A percentile compares a stretch with the other conserved stretches of the same genome.
phyloP scores from a whole-genome alignment of 2,797 vertebrate genomes.

The Enteromius treurensis region DNA sequence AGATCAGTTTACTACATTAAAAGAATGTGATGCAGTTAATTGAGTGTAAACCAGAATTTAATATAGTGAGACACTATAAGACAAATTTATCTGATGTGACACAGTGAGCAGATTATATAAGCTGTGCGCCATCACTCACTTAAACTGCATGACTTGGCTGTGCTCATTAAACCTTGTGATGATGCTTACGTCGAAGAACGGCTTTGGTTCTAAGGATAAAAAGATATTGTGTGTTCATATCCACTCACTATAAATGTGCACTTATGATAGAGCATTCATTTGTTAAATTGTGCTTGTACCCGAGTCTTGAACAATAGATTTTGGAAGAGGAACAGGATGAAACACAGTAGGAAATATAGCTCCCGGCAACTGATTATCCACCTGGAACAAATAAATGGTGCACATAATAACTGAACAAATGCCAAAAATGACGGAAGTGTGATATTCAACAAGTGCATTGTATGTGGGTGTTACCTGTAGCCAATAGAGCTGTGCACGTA shows the following conservation, averaged over 20 bases:
- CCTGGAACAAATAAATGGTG: slow-evolving; percentile 71
- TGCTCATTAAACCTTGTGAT: slow-evolving; percentile 96
- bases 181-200: slow-evolving; percentile 92
- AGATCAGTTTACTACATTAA: not conserved
- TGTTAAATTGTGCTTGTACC: slow-evolving; percentile 71
- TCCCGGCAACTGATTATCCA: slow-evolving; percentile 94
- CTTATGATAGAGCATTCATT: not conserved
- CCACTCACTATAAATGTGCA: not conserved
- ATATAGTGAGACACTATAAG: not conserved
- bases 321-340: slow-evolving; percentile 94
- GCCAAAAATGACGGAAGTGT: not conserved
- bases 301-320: slow-evolving; percentile 93
- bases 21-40: not conserved
- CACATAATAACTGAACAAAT: not conserved
- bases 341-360: slow-evolving; percentile 94
- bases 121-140: slow-evolving; percentile 79
- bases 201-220: slow-evolving; percentile 87
- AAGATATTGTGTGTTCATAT: not conserved
- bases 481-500: slow-evolving; percentile 92
- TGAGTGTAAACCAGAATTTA: not conserved
- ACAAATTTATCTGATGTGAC: not conserved
- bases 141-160: slow-evolving; percentile 94
- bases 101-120: not conserved
- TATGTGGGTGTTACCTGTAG: slow-evolving; percentile 82
- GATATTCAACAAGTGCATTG: slow-evolving; percentile 5